Evolutionary conservation across 2,888 invertebrate genomes (phyloP).

Genomic region (Amphipyra tragopoginis): DNA sequence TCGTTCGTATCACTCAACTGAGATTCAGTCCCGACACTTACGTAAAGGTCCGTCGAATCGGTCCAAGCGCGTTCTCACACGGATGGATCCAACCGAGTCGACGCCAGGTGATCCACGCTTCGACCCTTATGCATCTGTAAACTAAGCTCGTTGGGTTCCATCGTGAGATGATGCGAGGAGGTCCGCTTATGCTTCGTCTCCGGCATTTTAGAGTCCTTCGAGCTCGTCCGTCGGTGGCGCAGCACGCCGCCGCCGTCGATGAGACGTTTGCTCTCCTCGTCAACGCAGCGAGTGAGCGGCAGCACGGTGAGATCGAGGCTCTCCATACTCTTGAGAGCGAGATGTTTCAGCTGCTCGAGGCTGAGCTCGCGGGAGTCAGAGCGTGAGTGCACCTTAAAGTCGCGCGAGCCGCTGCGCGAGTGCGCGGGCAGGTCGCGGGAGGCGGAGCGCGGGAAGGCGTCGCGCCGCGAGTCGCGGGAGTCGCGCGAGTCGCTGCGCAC

Average conservation of each 20-base stretch:
- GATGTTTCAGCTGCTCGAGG: slow-evolving; percentile 83
- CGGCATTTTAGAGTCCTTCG: slow-evolving; percentile 87
- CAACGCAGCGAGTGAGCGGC: slow-evolving; percentile 77
- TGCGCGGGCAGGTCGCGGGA: slow-evolving; percentile 64
- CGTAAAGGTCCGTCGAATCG: slow-evolving; percentile 7
- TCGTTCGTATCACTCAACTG: slow-evolving; percentile 38
- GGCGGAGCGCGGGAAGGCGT: slow-evolving; percentile 69
- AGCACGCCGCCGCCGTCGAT: slow-evolving; percentile 83
- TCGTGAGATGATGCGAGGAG: slow-evolving; percentile 84
- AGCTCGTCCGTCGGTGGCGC: slow-evolving; percentile 91
- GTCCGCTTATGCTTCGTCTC: slow-evolving; percentile 82
- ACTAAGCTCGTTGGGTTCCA: slow-evolving; percentile 80
- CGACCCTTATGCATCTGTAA: slow-evolving; percentile 82
- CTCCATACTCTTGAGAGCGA: slow-evolving; percentile 86
- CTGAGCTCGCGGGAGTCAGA: slow-evolving; percentile 87
- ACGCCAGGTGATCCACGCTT: slow-evolving; percentile 82
- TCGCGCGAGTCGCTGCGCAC: slow-evolving; percentile 71
- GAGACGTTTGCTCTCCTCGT: slow-evolving; percentile 86
- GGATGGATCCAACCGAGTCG: slow-evolving; percentile 72
- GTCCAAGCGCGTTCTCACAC: slow-evolving; percentile 59
- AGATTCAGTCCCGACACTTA: slow-evolving; percentile 57
- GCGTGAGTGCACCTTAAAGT: slow-evolving; percentile 85
- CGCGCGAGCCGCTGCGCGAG: slow-evolving; percentile 71
- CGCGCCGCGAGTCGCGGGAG: slow-evolving; percentile 62
- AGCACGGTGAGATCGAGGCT: slow-evolving; percentile 82